Percentiles rank a stretch among this genome's conserved stretches.
Conservation (phyloP, 2,888 invertebrate species). For the Habroteleia sp. region DNA sequence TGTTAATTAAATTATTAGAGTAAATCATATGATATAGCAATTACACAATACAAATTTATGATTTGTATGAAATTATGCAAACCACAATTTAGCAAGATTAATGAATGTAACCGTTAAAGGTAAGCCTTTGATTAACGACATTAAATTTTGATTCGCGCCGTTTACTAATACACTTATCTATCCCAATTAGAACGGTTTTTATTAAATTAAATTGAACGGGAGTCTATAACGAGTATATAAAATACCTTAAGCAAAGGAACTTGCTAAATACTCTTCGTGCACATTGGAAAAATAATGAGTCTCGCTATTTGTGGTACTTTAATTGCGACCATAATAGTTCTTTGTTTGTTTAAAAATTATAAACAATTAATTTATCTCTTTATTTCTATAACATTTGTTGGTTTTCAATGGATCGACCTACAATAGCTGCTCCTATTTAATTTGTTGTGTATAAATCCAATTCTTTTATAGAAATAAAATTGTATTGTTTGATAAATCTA, state of each 20-base stretch:
- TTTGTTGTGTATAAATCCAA: too few relatives aligned
- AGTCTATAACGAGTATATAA: slow-evolving; percentile 18
- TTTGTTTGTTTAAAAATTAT: too few relatives aligned
- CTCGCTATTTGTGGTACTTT: too few relatives aligned
- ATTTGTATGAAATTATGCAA: slow-evolving; percentile 16
- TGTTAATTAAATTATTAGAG: too few relatives aligned
- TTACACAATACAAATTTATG: slow-evolving; percentile 11
- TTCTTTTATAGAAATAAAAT: too few relatives aligned
- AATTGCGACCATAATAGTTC: too few relatives aligned
- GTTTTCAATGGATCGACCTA: too few relatives aligned
- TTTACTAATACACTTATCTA: slow-evolving; percentile 14
- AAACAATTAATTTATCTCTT: too few relatives aligned
- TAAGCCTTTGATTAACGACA: slow-evolving; percentile 20
- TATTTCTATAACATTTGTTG: too few relatives aligned
- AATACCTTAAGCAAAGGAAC: neutral
- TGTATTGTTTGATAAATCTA: too few relatives aligned
- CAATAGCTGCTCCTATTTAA: too few relatives aligned
- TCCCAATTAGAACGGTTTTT: slow-evolving; percentile 22
- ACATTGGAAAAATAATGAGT: slow-evolving; percentile 8
- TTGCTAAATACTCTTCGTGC: slow-evolving; percentile 2
- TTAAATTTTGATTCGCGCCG: slow-evolving; percentile 31
- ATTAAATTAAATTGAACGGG: slow-evolving; percentile 34
- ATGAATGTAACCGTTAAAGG: slow-evolving; percentile 12
- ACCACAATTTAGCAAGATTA: slow-evolving; percentile 1
- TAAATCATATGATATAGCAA: too few relatives aligned